A percentile compares a stretch with the other conserved stretches of the same genome.
Evolutionary conservation across 2,113 vertebrate species (phyloP).

Genomic region (Enhydra lutris): DNA sequence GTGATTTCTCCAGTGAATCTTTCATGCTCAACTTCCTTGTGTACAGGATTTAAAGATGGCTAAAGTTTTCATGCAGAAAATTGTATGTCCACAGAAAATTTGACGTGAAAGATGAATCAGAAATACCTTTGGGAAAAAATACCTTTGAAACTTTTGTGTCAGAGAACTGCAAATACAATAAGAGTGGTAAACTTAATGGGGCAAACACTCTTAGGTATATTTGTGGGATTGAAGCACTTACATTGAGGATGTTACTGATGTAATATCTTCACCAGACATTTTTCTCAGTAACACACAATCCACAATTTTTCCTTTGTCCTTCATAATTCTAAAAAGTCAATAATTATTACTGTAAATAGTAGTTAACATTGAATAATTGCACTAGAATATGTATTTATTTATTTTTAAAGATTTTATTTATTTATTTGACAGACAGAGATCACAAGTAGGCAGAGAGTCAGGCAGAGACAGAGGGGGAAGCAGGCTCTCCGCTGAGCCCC

Average conservation of each 20-base stretch:
- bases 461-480: too few relatives aligned
- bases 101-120: background rate
- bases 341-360: constrained; percentile 68
- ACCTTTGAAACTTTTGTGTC: background rate
- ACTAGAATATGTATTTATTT: background rate
- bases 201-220: background rate
- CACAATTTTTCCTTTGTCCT: constrained; percentile 60
- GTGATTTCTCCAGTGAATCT: background rate
- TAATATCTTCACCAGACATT: background rate
- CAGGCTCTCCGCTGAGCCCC: too few relatives aligned
- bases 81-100: background rate
- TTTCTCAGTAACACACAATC: background rate
- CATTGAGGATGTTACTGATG: background rate
- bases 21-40: background rate
- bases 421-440: too few relatives aligned
- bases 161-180: background rate
- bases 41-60: background rate
- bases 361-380: constrained; percentile 60
- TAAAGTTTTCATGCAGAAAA: constrained; percentile 37
- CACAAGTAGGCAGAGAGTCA: too few relatives aligned
- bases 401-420: too few relatives aligned
- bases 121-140: background rate
- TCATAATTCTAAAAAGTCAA: constrained; percentile 49
- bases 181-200: background rate
- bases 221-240: background rate